A percentile compares a stretch with the other conserved stretches of the same genome.
Evolutionary conservation across 1,140 invertebrate genomes (phyloP).

Genomic region (Pentalonia nigronervosa): DNA sequence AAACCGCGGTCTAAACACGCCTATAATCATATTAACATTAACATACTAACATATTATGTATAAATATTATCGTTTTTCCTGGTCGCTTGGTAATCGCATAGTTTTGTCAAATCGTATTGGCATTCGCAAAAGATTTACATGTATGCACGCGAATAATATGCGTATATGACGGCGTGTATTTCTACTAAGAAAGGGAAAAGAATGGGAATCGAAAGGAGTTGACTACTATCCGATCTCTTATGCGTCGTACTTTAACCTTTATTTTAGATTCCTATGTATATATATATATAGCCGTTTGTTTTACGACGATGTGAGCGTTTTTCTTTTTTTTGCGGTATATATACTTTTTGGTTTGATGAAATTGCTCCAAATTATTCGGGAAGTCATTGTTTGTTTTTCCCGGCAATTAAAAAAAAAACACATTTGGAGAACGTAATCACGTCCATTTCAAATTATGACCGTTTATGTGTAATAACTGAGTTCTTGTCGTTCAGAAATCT

Average conservation of each 20-base stretch:
- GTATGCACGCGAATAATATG: not conserved
- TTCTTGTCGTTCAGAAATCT: not conserved
- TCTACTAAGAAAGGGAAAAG: not conserved
- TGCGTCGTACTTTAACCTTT: not conserved
- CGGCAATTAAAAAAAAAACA: not conserved
- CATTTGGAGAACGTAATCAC: not conserved
- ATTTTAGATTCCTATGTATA: not conserved
- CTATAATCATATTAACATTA: not conserved
- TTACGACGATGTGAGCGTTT: not conserved
- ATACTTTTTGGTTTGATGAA: not conserved
- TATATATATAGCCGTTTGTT: not conserved
- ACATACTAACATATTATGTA: not conserved
- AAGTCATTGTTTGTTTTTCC: not conserved
- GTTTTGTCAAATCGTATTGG: not conserved
- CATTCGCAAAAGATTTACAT: not conserved
- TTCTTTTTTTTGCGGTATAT: not conserved
- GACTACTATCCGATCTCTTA: not conserved
- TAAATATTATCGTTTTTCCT: not conserved
- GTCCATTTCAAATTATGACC: not conserved
- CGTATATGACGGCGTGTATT: not conserved
- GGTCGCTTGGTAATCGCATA: not conserved
- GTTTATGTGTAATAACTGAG: not conserved
- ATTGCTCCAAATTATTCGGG: not conserved
- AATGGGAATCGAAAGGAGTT: not conserved
- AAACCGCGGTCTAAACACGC: not conserved